Base-by-base conservation (phyloP, 2,797 vertebrate species). In the Paguma larvata region DNA sequence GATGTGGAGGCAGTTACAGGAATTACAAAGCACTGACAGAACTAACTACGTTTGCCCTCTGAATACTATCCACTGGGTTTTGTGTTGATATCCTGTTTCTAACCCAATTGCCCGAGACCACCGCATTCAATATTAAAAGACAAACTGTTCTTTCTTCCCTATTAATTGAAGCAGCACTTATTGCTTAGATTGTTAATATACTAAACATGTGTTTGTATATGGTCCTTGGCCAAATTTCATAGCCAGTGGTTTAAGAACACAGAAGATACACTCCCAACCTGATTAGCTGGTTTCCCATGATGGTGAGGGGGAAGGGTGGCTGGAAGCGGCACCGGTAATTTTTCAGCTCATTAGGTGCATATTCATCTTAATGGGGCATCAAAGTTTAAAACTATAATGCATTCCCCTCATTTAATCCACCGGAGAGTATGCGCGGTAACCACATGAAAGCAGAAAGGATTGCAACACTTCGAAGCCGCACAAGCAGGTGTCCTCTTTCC, bases 321-420 rank as follows among this genome's bases (percentile, higher is more conserved):
- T 5, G 92, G 97, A 96, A 90, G 67, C 46, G 95, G 93, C 94
- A 77, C 1, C 38, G 88, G 97, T 97, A 98, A 98, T 99, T 98
- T 98, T 96, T 98, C 97, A 98, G 98, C 98, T 98, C 98, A 98
- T 99, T 98, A 98, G 98, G 92, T 98, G 92, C 96, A 97, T 97
- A 98, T 98, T 98, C 98, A 97, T 99, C 98, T 97, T 99, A 99
- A 98, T 98, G 98, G 98, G 95, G 97, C 98, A 98, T 98, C 98
- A 98, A 95, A 98, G 98, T 98, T 99, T 97, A 98, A 98, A 98
- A 98, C 98, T 98, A 89, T 98, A 98, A 98, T 98, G 98, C 96
- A 95, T 98, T 99, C 95, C 95, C 97, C 98, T 98, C 96, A 84
- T 98, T 98, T 98, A 98, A 98, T 98, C 98, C 98, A 98, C 98